These are phyloP conservation scores for Myiotriccus ornatus DNA, from an alignment of 2,797 vertebrate species.

Conservation along the genomic window DNA sequence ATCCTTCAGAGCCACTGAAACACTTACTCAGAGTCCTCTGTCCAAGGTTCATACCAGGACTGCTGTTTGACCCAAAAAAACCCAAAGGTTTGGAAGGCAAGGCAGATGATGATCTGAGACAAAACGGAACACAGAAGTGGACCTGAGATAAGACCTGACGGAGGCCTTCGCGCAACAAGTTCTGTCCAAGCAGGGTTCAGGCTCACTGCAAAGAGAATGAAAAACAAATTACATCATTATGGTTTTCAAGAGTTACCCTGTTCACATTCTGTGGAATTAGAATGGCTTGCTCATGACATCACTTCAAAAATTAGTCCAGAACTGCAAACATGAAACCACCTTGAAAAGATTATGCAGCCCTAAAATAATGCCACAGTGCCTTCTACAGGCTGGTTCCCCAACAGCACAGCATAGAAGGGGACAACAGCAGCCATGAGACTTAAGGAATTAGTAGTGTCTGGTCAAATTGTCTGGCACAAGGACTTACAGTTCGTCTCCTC, in stretches of 20 bases:
- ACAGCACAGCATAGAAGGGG: neutral
- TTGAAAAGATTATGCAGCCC: neutral
- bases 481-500: neutral
- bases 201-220: conserved; percentile 84
- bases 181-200: conserved; percentile 96
- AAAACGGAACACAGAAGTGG: conserved; percentile 92
- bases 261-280: neutral
- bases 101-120: conserved; percentile 91
- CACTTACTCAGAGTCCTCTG: conserved; percentile 83
- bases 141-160: conserved; percentile 93
- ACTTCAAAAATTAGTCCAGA: neutral
- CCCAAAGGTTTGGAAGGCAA: conserved; percentile 88
- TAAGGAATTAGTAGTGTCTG: neutral
- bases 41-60: conserved; percentile 87
- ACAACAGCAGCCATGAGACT: neutral
- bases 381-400: neutral
- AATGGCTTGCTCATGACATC: neutral
- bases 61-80: conserved; percentile 89
- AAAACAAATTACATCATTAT: neutral
- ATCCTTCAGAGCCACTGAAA: neutral
- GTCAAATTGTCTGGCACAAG: neutral
- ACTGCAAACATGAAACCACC: neutral
- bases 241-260: neutral
- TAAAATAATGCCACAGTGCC: conserved; percentile 4
- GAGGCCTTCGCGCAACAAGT: conserved; percentile 88